Base-by-base conservation (phyloP, 64 coral and sea anemone genomes). In the Porites australiensis region DNA sequence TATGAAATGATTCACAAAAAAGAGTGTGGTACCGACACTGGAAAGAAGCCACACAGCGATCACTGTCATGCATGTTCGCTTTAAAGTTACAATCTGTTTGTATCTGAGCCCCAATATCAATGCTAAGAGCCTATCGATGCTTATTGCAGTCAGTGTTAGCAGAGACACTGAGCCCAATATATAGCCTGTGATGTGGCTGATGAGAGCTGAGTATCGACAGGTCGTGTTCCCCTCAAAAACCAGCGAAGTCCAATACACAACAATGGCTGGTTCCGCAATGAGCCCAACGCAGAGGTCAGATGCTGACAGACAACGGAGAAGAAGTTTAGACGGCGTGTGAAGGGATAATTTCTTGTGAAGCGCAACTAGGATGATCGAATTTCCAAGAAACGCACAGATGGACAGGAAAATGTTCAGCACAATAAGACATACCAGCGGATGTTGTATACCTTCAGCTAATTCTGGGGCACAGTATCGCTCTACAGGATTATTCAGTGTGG, bases 231-330 rank as follows among this genome's bases (percentile, higher is more conserved):
- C 15, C 19, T 50, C 14, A 47, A 7, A 50, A 13, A 50, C 14
- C 8, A 76, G 12, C 2, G 46, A 8, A 6, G 50, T 2, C 5
- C 18, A 13, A 50, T 50, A 76, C 14, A 50, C 37, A 16, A 44
- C 73, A 50, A 19, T 14, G 13, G 50, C 13, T 7, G 73, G 73
- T 16, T 50, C 46, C 18, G 73, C 15, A 52, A 76, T 18, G 18
- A 76, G 73, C 46, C 73, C 73, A 48, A 76, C 45, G 16, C 73
- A 48, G 73, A 76, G 43, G 48, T 76, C 73, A 49, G 73, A 46
- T 13, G 5, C 18, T 18, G 45, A 13, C 7, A 76, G 73, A 3
- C 73, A 46, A 13, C 47, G 73, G 50, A 76, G 44, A 44, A 76
- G 19, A 6, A 76, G 73, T 50, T 76, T 76, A 4, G 73, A 76